Base-by-base conservation (phyloP, 2,888 invertebrate genomes). In the Trichacis sp. region DNA sequence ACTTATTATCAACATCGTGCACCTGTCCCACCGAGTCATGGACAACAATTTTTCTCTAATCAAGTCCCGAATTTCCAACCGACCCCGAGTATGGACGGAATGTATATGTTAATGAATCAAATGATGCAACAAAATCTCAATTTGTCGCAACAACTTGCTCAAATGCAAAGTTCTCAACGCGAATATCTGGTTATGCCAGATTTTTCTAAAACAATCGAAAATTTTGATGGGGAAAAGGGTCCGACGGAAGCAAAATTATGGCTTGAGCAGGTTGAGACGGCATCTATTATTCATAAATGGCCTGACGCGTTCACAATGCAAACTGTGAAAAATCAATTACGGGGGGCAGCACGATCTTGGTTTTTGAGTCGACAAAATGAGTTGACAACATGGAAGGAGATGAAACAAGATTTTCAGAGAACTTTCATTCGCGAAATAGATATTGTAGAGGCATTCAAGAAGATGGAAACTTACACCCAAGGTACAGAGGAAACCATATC, bases 171-270 rank as follows among this genome's bases (percentile, higher is more conserved):
- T 2, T 6, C 29, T 2, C 20, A 47, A 24, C 30, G 55, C 20
- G 38, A 54, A 9, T 66, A 57, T 49, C 56, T 65, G 18, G 63
- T 71, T 6, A 69, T 68, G 60, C 66, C 66, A 6, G 68, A 66
- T 51, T 52, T 68, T 2, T 54, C 66, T 0, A 69, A 68, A 40
- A 57, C 64, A 6, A 42, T 71, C 5, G 52, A 48, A 1, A 43
- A 65, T 29, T 68, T 68, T 36, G 29, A 45, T 5, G 63, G 60
- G 0, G 40, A 52, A 24, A 49, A 65, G 24, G 52, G 59, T 0
- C 50, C 63, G n/a, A n/a, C n/a, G n/a, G 66, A 70, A 24, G 64
- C 62, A 0, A 59, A 38, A 33, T 50, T 50, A 6, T 70, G 64
- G 68, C 11, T 67, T 1, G 47, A 61, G n/a, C 55, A 69, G 14